Percentiles rank a stretch among this genome's conserved stretches.
phyloP scores from a whole-genome alignment of 2,113 vertebrate species.

The Thamnophis sirtalis region DNA sequence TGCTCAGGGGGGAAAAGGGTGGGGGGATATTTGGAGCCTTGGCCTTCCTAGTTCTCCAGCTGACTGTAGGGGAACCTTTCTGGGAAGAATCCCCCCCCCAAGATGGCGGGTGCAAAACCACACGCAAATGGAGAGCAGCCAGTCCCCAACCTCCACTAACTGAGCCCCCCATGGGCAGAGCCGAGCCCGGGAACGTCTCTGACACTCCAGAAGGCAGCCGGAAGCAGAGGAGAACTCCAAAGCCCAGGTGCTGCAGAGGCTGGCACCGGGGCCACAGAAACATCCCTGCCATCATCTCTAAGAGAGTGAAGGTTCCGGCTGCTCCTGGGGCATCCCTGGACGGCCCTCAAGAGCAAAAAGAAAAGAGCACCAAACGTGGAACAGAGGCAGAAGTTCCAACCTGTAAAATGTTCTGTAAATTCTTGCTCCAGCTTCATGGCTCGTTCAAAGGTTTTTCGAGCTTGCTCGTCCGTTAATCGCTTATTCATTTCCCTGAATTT shows the following conservation, averaged over 20 bases:
- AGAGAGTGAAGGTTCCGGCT: neutral
- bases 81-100: neutral
- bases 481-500: constrained; percentile 96
- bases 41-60: neutral
- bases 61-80: neutral
- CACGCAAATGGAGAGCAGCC: neutral
- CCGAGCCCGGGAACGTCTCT: neutral
- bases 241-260: neutral
- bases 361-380: neutral
- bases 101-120: neutral
- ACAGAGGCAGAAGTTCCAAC: constrained; percentile 64
- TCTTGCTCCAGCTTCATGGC: constrained; percentile 96
- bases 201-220: neutral
- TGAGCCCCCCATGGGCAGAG: neutral
- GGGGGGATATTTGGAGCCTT: neutral
- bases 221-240: neutral
- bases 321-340: no score
- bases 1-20: neutral
- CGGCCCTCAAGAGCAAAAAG: neutral
- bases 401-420: constrained; percentile 98
- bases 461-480: constrained; percentile 91
- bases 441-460: constrained; percentile 91
- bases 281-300: no score
- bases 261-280: neutral
- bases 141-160: neutral